A percentile compares a stretch with the other conserved stretches of the same genome.
Evolutionary conservation across 2,888 invertebrate genomes (phyloP).

Genomic region (Allygus modestus): DNA sequence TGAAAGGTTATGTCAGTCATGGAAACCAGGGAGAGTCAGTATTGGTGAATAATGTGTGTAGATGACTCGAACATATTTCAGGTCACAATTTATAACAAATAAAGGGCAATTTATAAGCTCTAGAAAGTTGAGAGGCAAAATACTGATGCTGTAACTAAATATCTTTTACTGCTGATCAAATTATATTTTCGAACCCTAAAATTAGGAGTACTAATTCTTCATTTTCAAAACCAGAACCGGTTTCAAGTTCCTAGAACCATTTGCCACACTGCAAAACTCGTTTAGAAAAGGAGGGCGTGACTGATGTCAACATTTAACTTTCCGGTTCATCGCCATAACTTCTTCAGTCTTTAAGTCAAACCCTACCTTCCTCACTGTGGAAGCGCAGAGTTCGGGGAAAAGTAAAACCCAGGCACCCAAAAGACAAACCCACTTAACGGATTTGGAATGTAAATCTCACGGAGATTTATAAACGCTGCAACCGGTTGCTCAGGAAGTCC

Average conservation of each 20-base stretch:
- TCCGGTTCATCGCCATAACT: background rate
- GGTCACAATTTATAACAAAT: no score
- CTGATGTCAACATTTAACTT: constrained; percentile 10
- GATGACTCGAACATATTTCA: no score
- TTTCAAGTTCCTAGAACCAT: background rate
- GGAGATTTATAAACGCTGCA: constrained; percentile 12
- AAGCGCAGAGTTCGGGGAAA: background rate
- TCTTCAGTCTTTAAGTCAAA: background rate
- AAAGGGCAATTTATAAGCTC: no score
- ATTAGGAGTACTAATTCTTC: background rate
- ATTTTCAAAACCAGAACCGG: background rate
- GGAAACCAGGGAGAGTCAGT: no score
- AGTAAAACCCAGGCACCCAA: background rate
- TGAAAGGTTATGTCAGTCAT: no score
- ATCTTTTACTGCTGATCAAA: no score
- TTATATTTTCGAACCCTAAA: no score
- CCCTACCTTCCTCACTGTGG: background rate
- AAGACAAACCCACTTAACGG: constrained; percentile 38
- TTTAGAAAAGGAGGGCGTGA: constrained; percentile 30
- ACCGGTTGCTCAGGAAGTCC: constrained; percentile 52
- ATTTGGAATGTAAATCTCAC: constrained; percentile 2
- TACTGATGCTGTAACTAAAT: no score
- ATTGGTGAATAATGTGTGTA: no score
- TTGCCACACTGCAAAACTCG: constrained; percentile 17
- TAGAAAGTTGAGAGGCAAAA: no score